These are phyloP conservation scores for Montipora efflorescens DNA, from an alignment of 64 coral and sea anemone species.

Conservation along the genomic window DNA sequence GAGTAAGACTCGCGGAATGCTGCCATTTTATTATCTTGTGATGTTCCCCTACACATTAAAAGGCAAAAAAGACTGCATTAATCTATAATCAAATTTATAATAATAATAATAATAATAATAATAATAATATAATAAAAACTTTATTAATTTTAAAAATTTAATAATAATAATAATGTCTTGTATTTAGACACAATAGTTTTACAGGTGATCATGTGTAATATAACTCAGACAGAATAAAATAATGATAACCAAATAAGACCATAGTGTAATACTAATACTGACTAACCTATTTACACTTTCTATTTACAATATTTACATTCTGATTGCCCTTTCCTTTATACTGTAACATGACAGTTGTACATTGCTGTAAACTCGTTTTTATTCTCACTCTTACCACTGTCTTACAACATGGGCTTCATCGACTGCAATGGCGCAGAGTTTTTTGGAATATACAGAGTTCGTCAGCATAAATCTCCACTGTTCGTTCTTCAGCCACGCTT, in stretches of 20 bases:
- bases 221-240: no score
- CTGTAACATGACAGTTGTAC: not conserved
- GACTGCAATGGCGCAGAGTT: not conserved
- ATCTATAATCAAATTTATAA: not conserved
- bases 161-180: not conserved
- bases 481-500: conserved; percentile 10
- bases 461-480: not conserved
- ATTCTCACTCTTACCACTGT: not conserved
- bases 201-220: no score
- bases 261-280: no score
- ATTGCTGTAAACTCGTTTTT: no score
- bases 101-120: not conserved
- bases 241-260: no score
- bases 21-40: conserved; percentile 46
- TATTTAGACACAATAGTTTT: no score
- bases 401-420: not conserved
- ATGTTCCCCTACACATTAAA: conserved; percentile 56
- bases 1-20: conserved; percentile 66
- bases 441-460: conserved; percentile 13
- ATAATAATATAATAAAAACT: no score
- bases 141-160: not conserved
- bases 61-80: conserved; percentile 1
- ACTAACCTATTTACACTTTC: no score
- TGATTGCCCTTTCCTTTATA: not conserved
- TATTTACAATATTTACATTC: no score